phyloP scores from a whole-genome alignment of 2,888 invertebrate genomes.

The Stenotaenia linearis region DNA sequence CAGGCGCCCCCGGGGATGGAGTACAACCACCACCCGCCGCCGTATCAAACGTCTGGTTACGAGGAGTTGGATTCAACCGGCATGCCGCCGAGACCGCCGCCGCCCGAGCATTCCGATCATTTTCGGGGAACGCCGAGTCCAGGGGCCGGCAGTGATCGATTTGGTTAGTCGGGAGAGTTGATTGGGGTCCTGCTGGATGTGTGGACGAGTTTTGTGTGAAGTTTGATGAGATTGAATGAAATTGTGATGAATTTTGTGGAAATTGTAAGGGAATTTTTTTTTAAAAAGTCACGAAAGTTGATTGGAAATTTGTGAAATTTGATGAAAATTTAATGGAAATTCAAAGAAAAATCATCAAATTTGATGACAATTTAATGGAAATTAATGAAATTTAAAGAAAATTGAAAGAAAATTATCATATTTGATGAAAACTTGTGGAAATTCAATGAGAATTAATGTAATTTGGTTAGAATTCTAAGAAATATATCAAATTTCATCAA shows the following conservation, averaged over 20 bases:
- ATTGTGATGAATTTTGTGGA: not conserved
- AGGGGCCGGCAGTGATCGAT: conserved; percentile 38
- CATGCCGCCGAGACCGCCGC: conserved; percentile 40
- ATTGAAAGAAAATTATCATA: no score
- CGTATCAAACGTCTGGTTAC: conserved; percentile 58
- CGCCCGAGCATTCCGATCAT: conserved; percentile 28
- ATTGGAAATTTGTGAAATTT: not conserved
- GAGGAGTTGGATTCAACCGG: conserved; percentile 57
- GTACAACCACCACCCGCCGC: conserved; percentile 46
- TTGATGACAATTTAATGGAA: no score
- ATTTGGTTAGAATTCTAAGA: no score
- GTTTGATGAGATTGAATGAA: not conserved
- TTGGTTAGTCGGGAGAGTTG: conserved; percentile 35
- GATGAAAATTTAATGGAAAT: no score
- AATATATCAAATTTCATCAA: not conserved
- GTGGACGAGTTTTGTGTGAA: not conserved
- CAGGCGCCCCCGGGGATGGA: conserved; percentile 41
- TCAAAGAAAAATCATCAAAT: no score
- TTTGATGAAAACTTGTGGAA: no score
- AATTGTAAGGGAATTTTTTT: no score
- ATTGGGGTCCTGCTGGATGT: not conserved
- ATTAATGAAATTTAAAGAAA: not conserved
- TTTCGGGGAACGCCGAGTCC: conserved; percentile 38
- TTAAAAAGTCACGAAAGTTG: not conserved
- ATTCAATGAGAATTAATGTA: no score